Evolutionary conservation across 2,888 invertebrate genomes (phyloP), one percentile per base, ranked within the genome.

Genomic region (Diadromus collaris): DNA sequence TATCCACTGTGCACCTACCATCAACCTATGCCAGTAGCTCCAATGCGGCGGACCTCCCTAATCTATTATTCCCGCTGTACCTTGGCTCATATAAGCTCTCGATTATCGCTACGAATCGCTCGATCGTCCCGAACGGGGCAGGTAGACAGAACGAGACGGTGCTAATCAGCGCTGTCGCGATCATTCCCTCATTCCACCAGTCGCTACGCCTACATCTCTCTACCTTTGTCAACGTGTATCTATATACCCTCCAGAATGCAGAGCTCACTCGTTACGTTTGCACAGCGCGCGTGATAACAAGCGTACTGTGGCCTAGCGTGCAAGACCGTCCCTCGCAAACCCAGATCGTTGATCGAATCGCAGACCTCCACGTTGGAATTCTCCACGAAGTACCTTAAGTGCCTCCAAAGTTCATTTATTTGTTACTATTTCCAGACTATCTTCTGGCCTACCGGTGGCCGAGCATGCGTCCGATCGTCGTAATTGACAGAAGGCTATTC

Each of bases 61-160:
- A 89, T 89, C 87, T 88, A 89, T 89, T 89, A 89, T 87, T 88
- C 87, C 82, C 86, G 83, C 81, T 83, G 56, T 79, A 84, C 84
- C 84, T 69, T 34, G 85, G 85, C 87, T 89, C 88, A 88, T 89
- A 89, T 88, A 88, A 68, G 72, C 78, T 70, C 85, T 84, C 29
- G 85, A 85, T 85, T 86, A 87, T 88, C 88, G 87, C 76, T 64
- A 82, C 86, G 82, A 86, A 88, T 88, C 87, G 82, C 83, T 73
- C 65, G 65, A 74, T 79, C 78, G 56, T 68, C 48, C 48, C 71
- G 71, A 70, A 71, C 76, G 71, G 71, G 80, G 84, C 85, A 83
- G 86, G 85, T 85, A 85, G 87, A 87, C 85, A 83, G 84, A 83
- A 84, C 83, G 84, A 84, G 85, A 83, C 84, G 84, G 86, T 69